Evolutionary conservation across 2,797 vertebrate species (phyloP).

Genomic region (Serranus cabrilla): DNA sequence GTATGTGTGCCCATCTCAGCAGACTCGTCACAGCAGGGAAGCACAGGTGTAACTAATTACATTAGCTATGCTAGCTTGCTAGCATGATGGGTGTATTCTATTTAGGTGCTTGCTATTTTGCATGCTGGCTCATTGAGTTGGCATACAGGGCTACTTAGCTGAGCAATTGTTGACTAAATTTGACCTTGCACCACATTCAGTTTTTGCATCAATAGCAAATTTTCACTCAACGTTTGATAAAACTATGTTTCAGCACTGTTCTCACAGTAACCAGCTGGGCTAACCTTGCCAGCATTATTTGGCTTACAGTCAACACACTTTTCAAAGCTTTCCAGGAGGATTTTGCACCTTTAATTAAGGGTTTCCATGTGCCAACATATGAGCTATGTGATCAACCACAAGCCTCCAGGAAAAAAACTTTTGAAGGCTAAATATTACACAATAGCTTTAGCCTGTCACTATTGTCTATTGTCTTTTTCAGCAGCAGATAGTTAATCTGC

Average conservation of each 20-base stretch:
- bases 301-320: neutral
- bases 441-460: slow-evolving; percentile 41
- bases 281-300: neutral
- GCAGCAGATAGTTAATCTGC: slow-evolving; percentile 68
- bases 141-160: neutral
- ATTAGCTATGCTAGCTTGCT: neutral
- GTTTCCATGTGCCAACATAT: neutral
- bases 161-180: neutral
- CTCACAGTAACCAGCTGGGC: neutral
- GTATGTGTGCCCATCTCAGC: neutral
- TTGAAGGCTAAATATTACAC: slow-evolving; percentile 27
- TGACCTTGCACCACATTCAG: neutral
- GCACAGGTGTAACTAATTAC: neutral
- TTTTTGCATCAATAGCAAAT: neutral
- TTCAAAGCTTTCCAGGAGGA: neutral
- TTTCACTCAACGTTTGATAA: neutral
- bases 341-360: neutral
- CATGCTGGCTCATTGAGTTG: neutral
- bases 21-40: neutral
- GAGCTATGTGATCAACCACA: slow-evolving; percentile 8
- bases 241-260: neutral
- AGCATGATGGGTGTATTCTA: neutral
- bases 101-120: neutral
- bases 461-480: slow-evolving; percentile 56
- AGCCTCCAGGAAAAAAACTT: neutral